phyloP scores from a whole-genome alignment of 2,113 vertebrate genomes.

The Dromiciops gliroides region DNA sequence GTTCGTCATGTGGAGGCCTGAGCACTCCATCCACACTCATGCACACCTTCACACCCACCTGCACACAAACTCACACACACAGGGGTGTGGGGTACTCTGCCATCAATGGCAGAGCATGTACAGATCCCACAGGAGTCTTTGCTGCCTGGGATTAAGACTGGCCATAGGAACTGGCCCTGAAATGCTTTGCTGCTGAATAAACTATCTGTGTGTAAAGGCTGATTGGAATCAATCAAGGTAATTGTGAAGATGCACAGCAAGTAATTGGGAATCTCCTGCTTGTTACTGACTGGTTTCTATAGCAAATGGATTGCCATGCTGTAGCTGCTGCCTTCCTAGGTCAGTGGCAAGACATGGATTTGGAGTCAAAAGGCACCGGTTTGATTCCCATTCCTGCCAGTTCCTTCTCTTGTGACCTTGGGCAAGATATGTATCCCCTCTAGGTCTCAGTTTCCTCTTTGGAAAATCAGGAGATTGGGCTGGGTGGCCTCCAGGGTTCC shows the following conservation, averaged over 20 bases:
- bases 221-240: conserved; percentile 77
- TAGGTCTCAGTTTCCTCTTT: not conserved
- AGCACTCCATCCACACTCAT: not conserved
- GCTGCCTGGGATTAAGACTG: conserved; percentile 67
- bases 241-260: conserved; percentile 68
- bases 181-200: conserved; percentile 74
- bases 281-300: conserved; percentile 66
- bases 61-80: rapidly evolving
- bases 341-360: not conserved
- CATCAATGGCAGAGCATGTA: not conserved
- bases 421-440: not conserved
- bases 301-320: conserved; percentile 56
- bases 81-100: not conserved
- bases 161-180: conserved; percentile 46
- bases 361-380: not conserved
- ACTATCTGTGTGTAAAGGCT: conserved; percentile 62
- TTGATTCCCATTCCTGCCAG: conserved; percentile 15
- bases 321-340: conserved; percentile 10
- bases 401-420: not conserved
- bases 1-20: not conserved
- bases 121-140: not conserved
- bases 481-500: not conserved
- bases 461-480: no score
- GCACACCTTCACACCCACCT: rapidly evolving
- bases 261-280: conserved; percentile 74